These are phyloP conservation scores for Oceanodroma tethys DNA, from an alignment of 2,113 vertebrate genomes.

Conservation along the genomic window DNA sequence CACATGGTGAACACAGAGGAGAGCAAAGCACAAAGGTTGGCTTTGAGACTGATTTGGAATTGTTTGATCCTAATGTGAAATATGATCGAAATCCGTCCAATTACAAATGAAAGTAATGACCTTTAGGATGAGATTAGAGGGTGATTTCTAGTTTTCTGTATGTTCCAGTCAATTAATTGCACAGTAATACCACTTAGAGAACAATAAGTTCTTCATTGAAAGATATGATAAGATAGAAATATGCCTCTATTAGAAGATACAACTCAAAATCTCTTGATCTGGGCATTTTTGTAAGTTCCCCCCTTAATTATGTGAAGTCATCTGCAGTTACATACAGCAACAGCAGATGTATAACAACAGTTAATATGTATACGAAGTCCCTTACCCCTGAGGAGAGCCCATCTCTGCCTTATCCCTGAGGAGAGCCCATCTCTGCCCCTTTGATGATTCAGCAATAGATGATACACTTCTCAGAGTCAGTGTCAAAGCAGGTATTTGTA, in stretches of 20 bases:
- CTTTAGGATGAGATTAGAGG: neutral
- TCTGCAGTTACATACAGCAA: neutral
- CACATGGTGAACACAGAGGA: neutral
- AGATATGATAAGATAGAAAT: neutral
- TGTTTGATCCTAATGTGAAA: neutral
- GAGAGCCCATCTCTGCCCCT: neutral
- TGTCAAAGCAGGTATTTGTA: neutral
- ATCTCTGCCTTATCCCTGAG: neutral
- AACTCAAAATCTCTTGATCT: neutral
- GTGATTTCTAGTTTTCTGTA: neutral
- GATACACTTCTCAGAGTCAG: neutral
- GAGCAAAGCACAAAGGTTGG: neutral
- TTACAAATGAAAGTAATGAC: neutral
- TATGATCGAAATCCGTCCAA: neutral
- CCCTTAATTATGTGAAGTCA: neutral
- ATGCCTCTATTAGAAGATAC: neutral
- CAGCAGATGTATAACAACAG: neutral
- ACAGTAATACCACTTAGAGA: neutral
- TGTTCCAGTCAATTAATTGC: neutral
- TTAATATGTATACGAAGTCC: neutral
- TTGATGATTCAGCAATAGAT: neutral
- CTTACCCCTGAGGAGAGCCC: neutral
- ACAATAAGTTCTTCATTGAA: neutral
- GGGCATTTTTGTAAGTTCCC: neutral
- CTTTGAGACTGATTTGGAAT: neutral